Base-by-base conservation (phyloP, 1,140 invertebrate genomes). In the Pachypeltis micranthus region DNA sequence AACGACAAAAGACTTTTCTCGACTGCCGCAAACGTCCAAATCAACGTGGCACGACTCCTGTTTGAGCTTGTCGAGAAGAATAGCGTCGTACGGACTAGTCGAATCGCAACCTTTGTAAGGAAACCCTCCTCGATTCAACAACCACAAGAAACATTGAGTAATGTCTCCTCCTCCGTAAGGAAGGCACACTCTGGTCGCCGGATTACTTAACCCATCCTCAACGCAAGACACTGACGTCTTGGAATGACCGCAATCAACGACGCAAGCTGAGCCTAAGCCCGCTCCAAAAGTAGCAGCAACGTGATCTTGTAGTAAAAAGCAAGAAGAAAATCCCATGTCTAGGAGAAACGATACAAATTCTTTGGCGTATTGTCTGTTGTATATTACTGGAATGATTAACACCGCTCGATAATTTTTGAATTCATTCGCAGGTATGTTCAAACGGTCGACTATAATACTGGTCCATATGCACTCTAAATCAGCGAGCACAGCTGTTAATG, bases 141-240 rank as follows among this genome's bases (percentile, higher is more conserved):
- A 76, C 85, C 89, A 93, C 62, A 85, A 85, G 51, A 70, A 66
- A 26, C 66, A 64, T 51, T 70, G 70, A 7, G 70, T 70, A 21
- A 71, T 70, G 39, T 71, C 69, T 56, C 70, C 69, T 39, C 70
- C 64, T 0, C 61, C 60, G 51, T 65, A 62, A 25, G 61, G 59
- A 21, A 69, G 51, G 58, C 67, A 44, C 67, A 91, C 81, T 71
- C 93, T 80, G 0, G 93, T 93, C 58, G 87, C 86, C 71, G 86
- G 83, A 70, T 93, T 89, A 55, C 92, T 96, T 61, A 96, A 90
- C 14, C 91, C 93, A 80, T 97, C 93, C 77, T 97, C 93, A 1
- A 96, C 91, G 78, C 94, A 98, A 12, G 91, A 94, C 16, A 97
- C 86, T 0, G 91, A 91, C 1, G 91, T 95, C 78, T 97, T 96